phyloP scores from a whole-genome alignment of 2,888 invertebrate genomes.

The Patella caerulea region DNA sequence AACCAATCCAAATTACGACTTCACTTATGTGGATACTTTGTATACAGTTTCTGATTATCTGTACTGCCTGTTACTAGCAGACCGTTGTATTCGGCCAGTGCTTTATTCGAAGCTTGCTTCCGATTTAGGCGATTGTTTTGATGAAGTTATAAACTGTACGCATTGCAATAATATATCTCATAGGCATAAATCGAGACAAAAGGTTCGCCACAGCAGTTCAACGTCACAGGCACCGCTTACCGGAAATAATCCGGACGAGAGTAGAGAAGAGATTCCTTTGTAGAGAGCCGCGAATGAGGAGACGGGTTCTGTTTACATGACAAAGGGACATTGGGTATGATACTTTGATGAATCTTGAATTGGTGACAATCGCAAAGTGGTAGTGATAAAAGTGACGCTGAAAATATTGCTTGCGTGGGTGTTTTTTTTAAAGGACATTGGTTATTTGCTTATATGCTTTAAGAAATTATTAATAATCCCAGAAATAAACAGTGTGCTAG shows the following conservation, averaged over 20 bases:
- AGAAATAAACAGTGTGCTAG: no score
- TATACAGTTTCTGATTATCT: slow-evolving; percentile 39
- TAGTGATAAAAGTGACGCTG: no score
- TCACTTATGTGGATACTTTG: slow-evolving; percentile 21
- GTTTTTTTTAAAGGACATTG: no score
- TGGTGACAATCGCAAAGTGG: no score
- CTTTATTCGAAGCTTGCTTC: slow-evolving; percentile 60
- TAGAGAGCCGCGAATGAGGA: no score
- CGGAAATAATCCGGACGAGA: neutral
- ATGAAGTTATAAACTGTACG: slow-evolving; percentile 63
- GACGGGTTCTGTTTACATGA: no score
- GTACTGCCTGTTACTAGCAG: slow-evolving; percentile 51
- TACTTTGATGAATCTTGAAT: no score
- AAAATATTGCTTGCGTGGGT: no score
- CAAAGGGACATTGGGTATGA: no score
- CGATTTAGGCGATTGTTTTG: slow-evolving; percentile 58
- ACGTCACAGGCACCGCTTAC: slow-evolving; percentile 25
- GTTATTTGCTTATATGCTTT: no score
- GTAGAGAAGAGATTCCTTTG: neutral
- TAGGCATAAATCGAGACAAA: neutral
- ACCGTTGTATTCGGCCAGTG: slow-evolving; percentile 57
- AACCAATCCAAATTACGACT: slow-evolving; percentile 4
- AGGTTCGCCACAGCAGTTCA: slow-evolving; percentile 13
- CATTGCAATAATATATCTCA: slow-evolving; percentile 38
- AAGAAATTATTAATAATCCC: no score